phyloP scores from a whole-genome alignment of 2,888 invertebrate species.

The Trissoscelio sp. region DNA sequence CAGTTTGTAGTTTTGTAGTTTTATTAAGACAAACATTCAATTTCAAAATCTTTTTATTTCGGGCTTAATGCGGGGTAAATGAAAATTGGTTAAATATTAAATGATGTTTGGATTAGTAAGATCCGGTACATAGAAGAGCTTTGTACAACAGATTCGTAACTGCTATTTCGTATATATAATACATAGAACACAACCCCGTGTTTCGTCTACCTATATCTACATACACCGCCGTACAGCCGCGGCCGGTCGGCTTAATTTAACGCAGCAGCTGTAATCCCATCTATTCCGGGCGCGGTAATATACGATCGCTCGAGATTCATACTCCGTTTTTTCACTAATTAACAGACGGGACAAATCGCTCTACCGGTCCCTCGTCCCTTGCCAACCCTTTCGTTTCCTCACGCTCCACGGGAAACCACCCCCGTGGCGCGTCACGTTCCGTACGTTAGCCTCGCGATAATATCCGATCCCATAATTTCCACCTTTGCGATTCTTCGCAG shows the following conservation, averaged over 20 bases:
- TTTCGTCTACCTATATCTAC: constrained; percentile 78
- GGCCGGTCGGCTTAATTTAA: constrained; percentile 83
- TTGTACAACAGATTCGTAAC: constrained; percentile 60
- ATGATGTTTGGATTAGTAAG: constrained; percentile 66
- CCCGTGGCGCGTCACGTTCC: constrained; percentile 71
- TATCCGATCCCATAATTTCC: constrained; percentile 54
- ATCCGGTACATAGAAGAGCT: constrained; percentile 57
- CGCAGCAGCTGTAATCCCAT: constrained; percentile 84
- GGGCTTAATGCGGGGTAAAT: constrained; percentile 28
- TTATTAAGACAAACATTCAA: constrained; percentile 37
- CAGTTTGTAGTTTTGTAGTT: not conserved
- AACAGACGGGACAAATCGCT: constrained; percentile 84
- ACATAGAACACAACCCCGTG: constrained; percentile 75
- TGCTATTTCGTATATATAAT: constrained; percentile 69
- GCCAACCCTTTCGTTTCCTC: constrained; percentile 70
- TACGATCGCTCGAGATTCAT: constrained; percentile 84
- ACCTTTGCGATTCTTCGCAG: constrained; percentile 34
- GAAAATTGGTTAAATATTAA: constrained; percentile 65
- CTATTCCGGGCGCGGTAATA: constrained; percentile 83
- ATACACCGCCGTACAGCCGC: constrained; percentile 79
- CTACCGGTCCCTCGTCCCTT: constrained; percentile 76
- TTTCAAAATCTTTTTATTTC: constrained; percentile 14
- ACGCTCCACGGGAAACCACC: constrained; percentile 69
- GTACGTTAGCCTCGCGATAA: constrained; percentile 73
- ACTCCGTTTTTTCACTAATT: constrained; percentile 84